phyloP scores from a whole-genome alignment of 2,888 invertebrate species.

The Nomada ferruginata region DNA sequence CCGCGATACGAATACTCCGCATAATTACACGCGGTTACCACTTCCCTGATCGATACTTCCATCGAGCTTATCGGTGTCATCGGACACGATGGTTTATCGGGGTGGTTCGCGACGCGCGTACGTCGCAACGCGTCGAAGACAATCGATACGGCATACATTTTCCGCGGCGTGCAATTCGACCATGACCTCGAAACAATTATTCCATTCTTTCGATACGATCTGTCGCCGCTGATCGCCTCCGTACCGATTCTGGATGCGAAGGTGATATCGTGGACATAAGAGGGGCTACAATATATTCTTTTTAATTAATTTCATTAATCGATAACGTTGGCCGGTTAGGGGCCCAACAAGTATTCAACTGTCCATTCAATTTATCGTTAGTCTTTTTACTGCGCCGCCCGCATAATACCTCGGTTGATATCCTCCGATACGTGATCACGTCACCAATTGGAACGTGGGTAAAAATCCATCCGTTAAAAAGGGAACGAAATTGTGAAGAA shows the following conservation, averaged over 20 bases:
- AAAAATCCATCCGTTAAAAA: conserved; percentile 10
- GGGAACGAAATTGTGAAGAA: conserved; percentile 17
- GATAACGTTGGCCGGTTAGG: no score
- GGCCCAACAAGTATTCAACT: no score
- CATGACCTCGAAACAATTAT: conserved; percentile 62
- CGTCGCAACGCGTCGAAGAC: conserved; percentile 32
- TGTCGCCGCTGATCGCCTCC: background rate
- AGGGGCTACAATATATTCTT: no score
- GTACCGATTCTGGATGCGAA: background rate
- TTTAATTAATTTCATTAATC: background rate
- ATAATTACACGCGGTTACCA: conserved; percentile 63
- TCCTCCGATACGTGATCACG: background rate
- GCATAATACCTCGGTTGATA: background rate
- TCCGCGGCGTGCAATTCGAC: conserved; percentile 42
- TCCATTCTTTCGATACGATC: conserved; percentile 38
- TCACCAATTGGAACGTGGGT: background rate
- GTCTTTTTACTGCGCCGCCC: background rate
- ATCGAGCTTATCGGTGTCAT: conserved; percentile 64
- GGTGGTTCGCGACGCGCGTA: conserved; percentile 19
- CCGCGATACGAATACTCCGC: conserved; percentile 53
- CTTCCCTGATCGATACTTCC: conserved; percentile 62
- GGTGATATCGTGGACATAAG: no score
- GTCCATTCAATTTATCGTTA: background rate
- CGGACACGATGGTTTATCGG: conserved; percentile 50
- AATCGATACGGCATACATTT: conserved; percentile 55